Conservation (phyloP, 1,140 invertebrate species). For the Formica selysi region DNA sequence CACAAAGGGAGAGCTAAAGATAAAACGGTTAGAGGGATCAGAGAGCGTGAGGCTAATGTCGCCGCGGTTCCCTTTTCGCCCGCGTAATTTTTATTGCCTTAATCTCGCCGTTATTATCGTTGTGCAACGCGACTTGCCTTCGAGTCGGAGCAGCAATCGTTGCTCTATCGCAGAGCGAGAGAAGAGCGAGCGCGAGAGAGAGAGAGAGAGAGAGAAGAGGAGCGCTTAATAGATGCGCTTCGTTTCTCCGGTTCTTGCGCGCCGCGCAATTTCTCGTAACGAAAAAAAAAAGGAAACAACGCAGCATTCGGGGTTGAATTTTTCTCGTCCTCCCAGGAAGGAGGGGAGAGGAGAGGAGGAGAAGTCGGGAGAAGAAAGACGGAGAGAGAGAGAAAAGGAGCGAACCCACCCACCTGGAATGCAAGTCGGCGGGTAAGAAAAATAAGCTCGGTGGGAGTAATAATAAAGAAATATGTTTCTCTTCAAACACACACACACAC, state of each 20-base stretch:
- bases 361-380: background rate
- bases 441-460: slow-evolving; percentile 86
- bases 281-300: slow-evolving; percentile 71
- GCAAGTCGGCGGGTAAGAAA: slow-evolving; percentile 85
- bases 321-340: slow-evolving; percentile 51
- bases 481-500: slow-evolving; percentile 79
- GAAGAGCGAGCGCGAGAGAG: background rate
- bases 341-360: background rate
- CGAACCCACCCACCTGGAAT: slow-evolving; percentile 82
- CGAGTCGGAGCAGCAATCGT: slow-evolving; percentile 57
- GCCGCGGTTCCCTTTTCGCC: slow-evolving; percentile 22
- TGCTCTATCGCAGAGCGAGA: slow-evolving; percentile 67
- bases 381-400: background rate
- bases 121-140: slow-evolving; percentile 59
- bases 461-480: slow-evolving; percentile 87
- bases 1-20: slow-evolving; percentile 4
- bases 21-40: slow-evolving; percentile 17
- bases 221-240: slow-evolving; percentile 64
- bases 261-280: slow-evolving; percentile 59
- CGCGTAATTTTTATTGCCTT: slow-evolving; percentile 59
- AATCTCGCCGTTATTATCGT: slow-evolving; percentile 60
- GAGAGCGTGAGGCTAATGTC: slow-evolving; percentile 34
- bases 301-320: slow-evolving; percentile 71
- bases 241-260: slow-evolving; percentile 54
- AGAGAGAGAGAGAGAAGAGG: slow-evolving; percentile 34